Percentiles rank a stretch among this genome's conserved stretches.
phyloP scores from a whole-genome alignment of 2,113 vertebrate genomes.

The Barnardius zonarius region DNA sequence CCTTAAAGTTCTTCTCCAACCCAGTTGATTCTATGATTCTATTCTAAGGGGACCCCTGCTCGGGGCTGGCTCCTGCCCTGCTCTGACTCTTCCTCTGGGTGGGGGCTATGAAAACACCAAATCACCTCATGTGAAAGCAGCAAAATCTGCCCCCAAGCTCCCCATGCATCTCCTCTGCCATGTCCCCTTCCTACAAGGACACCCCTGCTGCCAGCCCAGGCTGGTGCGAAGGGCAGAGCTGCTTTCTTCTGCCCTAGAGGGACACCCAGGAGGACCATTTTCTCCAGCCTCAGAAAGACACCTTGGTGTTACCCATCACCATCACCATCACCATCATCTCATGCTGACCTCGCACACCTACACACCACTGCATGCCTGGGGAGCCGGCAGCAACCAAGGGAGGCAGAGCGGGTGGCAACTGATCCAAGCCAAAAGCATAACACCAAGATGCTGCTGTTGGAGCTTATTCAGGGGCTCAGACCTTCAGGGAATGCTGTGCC shows the following conservation, averaged over 20 bases:
- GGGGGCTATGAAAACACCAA: background rate
- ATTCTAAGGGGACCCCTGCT: background rate
- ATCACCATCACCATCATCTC: background rate
- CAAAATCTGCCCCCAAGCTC: background rate
- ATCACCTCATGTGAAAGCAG: background rate
- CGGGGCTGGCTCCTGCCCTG: accelerated
- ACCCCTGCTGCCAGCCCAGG: background rate
- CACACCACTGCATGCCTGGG: accelerated
- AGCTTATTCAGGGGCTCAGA: background rate
- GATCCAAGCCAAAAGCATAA: background rate
- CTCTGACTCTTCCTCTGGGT: accelerated
- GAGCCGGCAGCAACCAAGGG: background rate
- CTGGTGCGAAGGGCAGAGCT: background rate
- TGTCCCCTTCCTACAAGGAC: background rate
- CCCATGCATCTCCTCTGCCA: no score
- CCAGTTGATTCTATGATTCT: background rate
- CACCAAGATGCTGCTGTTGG: background rate
- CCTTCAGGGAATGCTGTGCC: background rate
- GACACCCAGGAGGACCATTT: background rate
- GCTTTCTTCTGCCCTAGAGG: background rate
- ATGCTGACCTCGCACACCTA: background rate
- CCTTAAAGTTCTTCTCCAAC: background rate
- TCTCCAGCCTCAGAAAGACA: background rate
- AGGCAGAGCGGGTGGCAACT: background rate
- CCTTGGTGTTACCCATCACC: background rate